Evolutionary conservation across 2,797 vertebrate genomes (phyloP).

Genomic region (Pygocentrus nattereri): DNA sequence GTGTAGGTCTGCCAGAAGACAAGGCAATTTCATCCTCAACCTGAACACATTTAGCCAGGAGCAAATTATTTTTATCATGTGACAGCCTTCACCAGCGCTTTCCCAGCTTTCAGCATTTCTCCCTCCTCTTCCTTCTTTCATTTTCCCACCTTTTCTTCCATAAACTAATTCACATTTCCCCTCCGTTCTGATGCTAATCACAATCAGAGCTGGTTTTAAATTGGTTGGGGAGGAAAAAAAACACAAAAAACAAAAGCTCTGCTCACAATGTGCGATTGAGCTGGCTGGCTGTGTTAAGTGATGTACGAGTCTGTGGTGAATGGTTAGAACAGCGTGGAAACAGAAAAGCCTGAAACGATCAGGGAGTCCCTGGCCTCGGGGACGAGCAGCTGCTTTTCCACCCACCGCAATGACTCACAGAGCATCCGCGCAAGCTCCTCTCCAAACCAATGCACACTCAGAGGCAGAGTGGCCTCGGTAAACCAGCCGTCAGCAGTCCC

Average conservation of each 20-base stretch:
- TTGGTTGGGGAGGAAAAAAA: background rate
- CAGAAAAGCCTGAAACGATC: conserved; percentile 42
- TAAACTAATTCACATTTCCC: conserved; percentile 44
- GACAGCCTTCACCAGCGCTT: conserved; percentile 13
- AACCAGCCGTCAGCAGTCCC: background rate
- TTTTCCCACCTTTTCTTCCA: conserved; percentile 34
- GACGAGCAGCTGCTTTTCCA: conserved; percentile 41
- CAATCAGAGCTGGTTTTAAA: conserved; percentile 39
- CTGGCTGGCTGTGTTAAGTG: conserved; percentile 47
- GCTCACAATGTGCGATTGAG: conserved; percentile 50
- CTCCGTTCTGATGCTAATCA: conserved; percentile 53
- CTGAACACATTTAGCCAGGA: conserved; percentile 29
- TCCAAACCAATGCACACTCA: conserved; percentile 49
- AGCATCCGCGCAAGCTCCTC: conserved; percentile 23
- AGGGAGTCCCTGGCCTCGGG: conserved; percentile 33
- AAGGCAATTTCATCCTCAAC: conserved; percentile 52
- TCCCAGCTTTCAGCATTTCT: background rate
- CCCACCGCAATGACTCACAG: conserved; percentile 42
- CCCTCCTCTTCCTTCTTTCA: conserved; percentile 15
- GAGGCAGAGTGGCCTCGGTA: background rate
- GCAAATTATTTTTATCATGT: conserved; percentile 43
- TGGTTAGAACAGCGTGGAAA: conserved; percentile 31
- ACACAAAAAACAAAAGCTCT: conserved; percentile 13
- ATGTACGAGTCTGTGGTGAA: conserved; percentile 43
- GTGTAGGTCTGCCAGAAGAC: conserved; percentile 32